Percentiles rank a stretch among this genome's conserved stretches.
Evolutionary conservation across 2,888 invertebrate genomes (phyloP).

Genomic region (Agriopis marginaria): DNA sequence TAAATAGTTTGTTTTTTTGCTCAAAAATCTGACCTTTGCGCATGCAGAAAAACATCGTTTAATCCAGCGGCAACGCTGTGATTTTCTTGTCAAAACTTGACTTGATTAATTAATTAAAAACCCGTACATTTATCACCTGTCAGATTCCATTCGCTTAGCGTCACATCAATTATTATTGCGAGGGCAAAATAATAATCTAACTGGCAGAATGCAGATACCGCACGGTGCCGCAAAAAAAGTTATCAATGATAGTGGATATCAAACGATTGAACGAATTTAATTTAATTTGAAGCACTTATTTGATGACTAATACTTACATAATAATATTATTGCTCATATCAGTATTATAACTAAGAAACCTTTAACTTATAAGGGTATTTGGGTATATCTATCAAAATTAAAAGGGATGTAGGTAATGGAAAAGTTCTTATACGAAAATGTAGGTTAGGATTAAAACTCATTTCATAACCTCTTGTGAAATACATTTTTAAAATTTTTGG

Average conservation of each 20-base stretch:
- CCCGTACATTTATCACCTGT: slow-evolving; percentile 62
- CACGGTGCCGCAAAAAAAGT: neutral
- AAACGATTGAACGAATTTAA: neutral
- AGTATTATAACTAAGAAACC: too few species aligned
- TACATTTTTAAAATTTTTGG: too few species aligned
- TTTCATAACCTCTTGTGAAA: too few species aligned
- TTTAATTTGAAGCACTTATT: neutral
- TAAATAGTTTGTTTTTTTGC: slow-evolving; percentile 11
- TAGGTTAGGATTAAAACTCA: too few species aligned
- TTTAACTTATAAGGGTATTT: too few species aligned
- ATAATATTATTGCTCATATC: too few species aligned
- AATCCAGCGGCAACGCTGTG: slow-evolving; percentile 43
- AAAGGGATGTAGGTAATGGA: too few species aligned
- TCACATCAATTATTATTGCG: slow-evolving; percentile 56
- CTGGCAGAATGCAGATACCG: slow-evolving; percentile 18
- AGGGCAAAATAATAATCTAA: slow-evolving; percentile 44
- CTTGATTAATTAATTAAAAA: slow-evolving; percentile 57
- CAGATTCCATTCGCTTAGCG: slow-evolving; percentile 63
- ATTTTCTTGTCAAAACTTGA: slow-evolving; percentile 49
- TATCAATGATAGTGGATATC: neutral
- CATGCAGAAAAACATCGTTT: slow-evolving; percentile 42
- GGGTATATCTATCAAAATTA: too few species aligned
- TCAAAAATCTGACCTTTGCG: slow-evolving; percentile 33
- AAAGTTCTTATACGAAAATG: too few species aligned
- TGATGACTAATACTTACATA: too few species aligned